Percentiles rank a stretch among this genome's conserved stretches.
phyloP scores from a whole-genome alignment of 2,888 invertebrate species.

The Auanema sp. region DNA sequence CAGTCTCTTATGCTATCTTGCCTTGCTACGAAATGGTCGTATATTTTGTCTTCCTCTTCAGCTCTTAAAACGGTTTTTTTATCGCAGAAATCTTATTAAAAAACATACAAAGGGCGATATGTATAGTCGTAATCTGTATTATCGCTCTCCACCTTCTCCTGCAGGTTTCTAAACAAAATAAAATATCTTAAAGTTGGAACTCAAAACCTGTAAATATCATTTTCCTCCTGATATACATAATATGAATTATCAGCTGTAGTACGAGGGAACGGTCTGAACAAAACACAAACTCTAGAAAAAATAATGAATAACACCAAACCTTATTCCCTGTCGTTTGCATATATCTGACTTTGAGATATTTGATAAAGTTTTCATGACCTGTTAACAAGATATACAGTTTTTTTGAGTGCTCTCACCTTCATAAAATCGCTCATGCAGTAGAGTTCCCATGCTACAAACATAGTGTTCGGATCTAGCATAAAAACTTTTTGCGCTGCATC shows the following conservation, averaged over 20 bases:
- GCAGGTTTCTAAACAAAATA: constrained; percentile 20
- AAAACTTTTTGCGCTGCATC: constrained; percentile 83
- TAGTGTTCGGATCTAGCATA: constrained; percentile 80
- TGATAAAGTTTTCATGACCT: background rate
- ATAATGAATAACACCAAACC: background rate
- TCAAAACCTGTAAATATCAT: constrained; percentile 45
- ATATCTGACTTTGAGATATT: background rate
- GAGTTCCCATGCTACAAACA: constrained; percentile 92
- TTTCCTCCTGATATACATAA: constrained; percentile 21
- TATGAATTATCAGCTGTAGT: constrained; percentile 14
- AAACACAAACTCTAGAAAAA: constrained; percentile 19
- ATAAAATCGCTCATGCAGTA: constrained; percentile 94
- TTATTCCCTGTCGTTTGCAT: background rate
- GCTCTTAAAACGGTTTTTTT: background rate
- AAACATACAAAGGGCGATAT: constrained; percentile 1
- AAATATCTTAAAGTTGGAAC: background rate
- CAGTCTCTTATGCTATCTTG: constrained; percentile 29
- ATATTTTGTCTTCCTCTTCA: constrained; percentile 29
- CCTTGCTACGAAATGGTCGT: constrained; percentile 43
- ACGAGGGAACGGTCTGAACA: constrained; percentile 42
- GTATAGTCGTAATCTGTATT: background rate
- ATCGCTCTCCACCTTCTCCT: constrained; percentile 39
- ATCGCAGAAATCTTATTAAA: too few species aligned
- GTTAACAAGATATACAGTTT: background rate
- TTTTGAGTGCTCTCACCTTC: constrained; percentile 66